These are phyloP conservation scores for Omphaloscelis lunosa DNA, from an alignment of 2,888 invertebrate species.

Conservation along the genomic window DNA sequence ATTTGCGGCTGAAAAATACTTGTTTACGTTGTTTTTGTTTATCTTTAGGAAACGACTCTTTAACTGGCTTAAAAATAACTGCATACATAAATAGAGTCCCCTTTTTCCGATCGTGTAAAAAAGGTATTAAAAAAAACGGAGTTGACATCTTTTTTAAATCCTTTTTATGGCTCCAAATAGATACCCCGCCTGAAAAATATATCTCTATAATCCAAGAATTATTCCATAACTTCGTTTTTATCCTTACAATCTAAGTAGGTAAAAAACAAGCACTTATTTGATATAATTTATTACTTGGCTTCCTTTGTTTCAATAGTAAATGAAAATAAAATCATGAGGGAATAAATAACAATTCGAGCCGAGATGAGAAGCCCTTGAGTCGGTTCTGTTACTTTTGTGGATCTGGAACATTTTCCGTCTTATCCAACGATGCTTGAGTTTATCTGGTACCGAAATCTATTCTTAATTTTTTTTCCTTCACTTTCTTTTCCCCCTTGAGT, in stretches of 20 bases:
- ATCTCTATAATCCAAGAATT: constrained; percentile 2
- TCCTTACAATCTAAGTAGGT: background rate
- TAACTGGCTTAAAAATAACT: too few relatives aligned
- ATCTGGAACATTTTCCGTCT: constrained; percentile 32
- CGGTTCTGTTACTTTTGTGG: constrained; percentile 39
- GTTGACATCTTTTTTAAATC: background rate
- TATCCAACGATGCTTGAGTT: constrained; percentile 26
- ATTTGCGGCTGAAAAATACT: too few relatives aligned
- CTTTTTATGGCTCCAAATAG: background rate
- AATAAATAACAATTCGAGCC: constrained; percentile 57
- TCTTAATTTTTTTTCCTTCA: background rate
- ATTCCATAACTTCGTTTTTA: constrained; percentile 11
- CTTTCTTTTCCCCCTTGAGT: background rate
- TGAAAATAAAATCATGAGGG: constrained; percentile 57
- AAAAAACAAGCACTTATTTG: constrained; percentile 23
- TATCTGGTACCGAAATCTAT: constrained; percentile 31
- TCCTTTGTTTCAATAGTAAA: constrained; percentile 55
- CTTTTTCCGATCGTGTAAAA: background rate
- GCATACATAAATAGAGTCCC: too few relatives aligned
- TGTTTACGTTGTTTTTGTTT: too few relatives aligned
- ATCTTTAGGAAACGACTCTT: too few relatives aligned
- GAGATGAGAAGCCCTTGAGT: constrained; percentile 44
- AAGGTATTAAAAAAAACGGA: background rate
- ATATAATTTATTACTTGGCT: constrained; percentile 41
- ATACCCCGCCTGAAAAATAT: background rate